A percentile compares a stretch with the other conserved stretches of the same genome.
Evolutionary conservation across 2,888 invertebrate genomes (phyloP).

Genomic region (Drosophila formosana): DNA sequence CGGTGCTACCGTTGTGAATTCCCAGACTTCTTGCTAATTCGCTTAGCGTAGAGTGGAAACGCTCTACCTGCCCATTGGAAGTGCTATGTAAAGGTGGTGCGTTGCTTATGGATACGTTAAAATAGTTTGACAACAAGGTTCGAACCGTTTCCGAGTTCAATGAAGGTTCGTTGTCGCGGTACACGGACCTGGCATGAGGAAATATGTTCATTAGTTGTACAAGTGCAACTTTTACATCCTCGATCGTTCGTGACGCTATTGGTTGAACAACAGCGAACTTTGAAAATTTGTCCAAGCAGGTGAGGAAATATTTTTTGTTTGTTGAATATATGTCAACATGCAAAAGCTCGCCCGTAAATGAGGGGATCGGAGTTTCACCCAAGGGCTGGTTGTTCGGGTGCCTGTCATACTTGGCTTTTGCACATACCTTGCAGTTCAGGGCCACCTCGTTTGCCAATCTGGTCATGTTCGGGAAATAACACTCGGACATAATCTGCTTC

Average conservation of each 20-base stretch:
- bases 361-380: neutral
- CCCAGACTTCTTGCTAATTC: too few relatives aligned
- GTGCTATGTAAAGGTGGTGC: too few relatives aligned
- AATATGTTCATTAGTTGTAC: slow-evolving; percentile 7
- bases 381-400: neutral
- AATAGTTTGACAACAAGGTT: too few relatives aligned
- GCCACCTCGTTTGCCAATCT: slow-evolving; percentile 1
- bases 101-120: too few relatives aligned
- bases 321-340: slow-evolving; percentile 21
- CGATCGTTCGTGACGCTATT: neutral
- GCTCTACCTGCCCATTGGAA: too few relatives aligned
- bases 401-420: neutral
- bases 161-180: slow-evolving; percentile 2
- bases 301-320: slow-evolving; percentile 19
- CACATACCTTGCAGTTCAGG: slow-evolving; percentile 1
- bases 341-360: slow-evolving; percentile 1
- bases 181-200: neutral
- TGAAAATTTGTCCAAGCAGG: slow-evolving; percentile 20
- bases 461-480: slow-evolving; percentile 2
- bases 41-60: too few relatives aligned
- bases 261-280: slow-evolving; percentile 24
- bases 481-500: slow-evolving; percentile 4
- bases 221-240: neutral
- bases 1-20: too few relatives aligned
- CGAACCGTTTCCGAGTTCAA: neutral